Evolutionary conservation across 2,888 invertebrate species (phyloP).

Genomic region (Syrista parreyssii): DNA sequence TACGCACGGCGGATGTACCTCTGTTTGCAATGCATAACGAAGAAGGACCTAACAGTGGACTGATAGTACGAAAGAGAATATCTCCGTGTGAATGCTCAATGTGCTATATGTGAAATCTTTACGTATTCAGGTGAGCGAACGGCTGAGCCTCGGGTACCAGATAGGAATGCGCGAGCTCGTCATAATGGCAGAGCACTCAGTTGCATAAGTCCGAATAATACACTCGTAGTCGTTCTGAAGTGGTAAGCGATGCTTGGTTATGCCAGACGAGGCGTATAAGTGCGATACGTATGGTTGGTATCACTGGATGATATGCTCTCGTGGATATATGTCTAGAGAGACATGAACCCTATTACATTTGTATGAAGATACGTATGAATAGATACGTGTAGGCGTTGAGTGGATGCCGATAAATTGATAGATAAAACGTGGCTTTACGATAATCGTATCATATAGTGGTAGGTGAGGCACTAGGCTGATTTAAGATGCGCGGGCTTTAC

Average conservation of each 20-base stretch:
- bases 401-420: constrained; percentile 35
- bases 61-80: neutral
- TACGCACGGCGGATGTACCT: neutral
- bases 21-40: neutral
- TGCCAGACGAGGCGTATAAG: neutral
- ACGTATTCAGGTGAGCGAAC: neutral
- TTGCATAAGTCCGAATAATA: neutral
- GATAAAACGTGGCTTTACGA: constrained; percentile 15
- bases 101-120: neutral
- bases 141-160: neutral
- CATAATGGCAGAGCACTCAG: neutral
- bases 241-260: neutral
- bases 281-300: neutral
- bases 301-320: neutral
- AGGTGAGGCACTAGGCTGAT: neutral
- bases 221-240: neutral
- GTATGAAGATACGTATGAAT: constrained; percentile 17
- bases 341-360: neutral
- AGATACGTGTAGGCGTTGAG: constrained; percentile 25
- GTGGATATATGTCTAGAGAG: neutral
- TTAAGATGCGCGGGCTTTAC: neutral
- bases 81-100: neutral
- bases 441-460: neutral
- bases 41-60: neutral
- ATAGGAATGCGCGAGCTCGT: neutral